Evolutionary conservation across 2,888 invertebrate species (phyloP).

Genomic region (Hirtodrosophila histrioides): DNA sequence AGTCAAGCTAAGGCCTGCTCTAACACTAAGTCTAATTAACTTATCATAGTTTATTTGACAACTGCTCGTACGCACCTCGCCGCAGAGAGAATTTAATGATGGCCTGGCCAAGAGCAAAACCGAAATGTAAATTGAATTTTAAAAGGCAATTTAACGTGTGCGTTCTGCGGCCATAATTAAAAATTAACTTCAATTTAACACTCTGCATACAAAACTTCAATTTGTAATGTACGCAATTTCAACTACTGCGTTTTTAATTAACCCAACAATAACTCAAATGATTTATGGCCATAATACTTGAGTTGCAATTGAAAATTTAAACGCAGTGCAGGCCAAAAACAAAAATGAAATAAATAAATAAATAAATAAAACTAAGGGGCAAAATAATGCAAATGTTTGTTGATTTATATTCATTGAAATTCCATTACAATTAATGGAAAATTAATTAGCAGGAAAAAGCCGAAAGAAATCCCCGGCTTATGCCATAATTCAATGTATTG

Average conservation of each 20-base stretch:
- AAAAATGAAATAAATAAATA: not conserved
- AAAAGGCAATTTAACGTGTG: constrained; percentile 76
- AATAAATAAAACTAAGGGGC: not conserved
- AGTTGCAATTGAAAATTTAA: constrained; percentile 35
- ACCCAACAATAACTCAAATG: constrained; percentile 41
- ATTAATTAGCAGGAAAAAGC: constrained; percentile 57
- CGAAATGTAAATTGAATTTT: constrained; percentile 77
- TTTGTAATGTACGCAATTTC: constrained; percentile 57
- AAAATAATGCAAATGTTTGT: constrained; percentile 39
- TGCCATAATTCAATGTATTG: constrained; percentile 27
- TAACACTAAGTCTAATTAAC: no score
- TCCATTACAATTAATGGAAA: constrained; percentile 66
- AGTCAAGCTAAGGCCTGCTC: no score
- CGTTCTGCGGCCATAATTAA: constrained; percentile 67
- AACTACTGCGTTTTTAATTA: constrained; percentile 41
- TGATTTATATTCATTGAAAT: constrained; percentile 48
- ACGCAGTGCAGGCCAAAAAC: not conserved
- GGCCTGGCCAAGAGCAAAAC: constrained; percentile 49
- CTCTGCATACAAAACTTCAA: constrained; percentile 51
- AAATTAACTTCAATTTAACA: constrained; percentile 79
- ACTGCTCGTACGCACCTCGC: constrained; percentile 42
- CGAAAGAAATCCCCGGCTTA: constrained; percentile 9
- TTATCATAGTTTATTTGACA: constrained; percentile 1
- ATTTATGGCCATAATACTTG: constrained; percentile 39
- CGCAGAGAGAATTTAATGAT: constrained; percentile 33